phyloP scores from a whole-genome alignment of 1,140 invertebrate species.

The Thereuonema tuberculata region DNA sequence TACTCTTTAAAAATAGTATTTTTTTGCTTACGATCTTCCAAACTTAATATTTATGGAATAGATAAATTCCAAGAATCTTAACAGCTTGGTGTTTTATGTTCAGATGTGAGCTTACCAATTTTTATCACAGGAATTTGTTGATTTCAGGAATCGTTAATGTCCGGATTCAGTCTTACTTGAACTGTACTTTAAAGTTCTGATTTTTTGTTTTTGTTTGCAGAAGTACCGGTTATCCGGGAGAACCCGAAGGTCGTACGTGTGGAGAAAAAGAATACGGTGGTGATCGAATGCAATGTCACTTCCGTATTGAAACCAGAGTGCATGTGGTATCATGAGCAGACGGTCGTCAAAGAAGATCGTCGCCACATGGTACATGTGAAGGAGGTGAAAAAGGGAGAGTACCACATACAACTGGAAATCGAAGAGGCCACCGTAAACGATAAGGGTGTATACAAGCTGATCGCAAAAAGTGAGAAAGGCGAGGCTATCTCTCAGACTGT shows the following conservation, averaged over 20 bases:
- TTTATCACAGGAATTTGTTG: no score
- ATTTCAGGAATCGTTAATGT: no score
- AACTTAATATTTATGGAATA: no score
- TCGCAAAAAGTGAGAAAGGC: constrained; percentile 85
- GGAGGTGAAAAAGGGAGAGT: constrained; percentile 24
- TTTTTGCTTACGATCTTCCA: no score
- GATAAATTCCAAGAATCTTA: no score
- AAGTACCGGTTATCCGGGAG: constrained; percentile 85
- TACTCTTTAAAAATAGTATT: no score
- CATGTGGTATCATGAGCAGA: constrained; percentile 75
- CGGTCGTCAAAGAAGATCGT: constrained; percentile 56
- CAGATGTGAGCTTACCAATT: no score
- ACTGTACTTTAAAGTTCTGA: background rate
- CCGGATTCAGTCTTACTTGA: background rate
- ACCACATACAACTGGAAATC: constrained; percentile 25
- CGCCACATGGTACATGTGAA: constrained; percentile 59
- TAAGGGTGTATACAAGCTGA: constrained; percentile 76
- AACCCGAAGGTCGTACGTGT: constrained; percentile 78
- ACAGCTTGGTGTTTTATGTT: no score
- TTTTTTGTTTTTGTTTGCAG: constrained; percentile 35
- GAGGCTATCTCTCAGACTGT: constrained; percentile 80
- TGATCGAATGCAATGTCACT: constrained; percentile 77
- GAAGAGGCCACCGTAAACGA: constrained; percentile 57
- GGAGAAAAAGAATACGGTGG: constrained; percentile 72
- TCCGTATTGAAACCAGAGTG: constrained; percentile 76